Percentiles rank a stretch among this genome's conserved stretches.
phyloP scores from a whole-genome alignment of 2,888 invertebrate genomes.

The Amphiduros pacificus region DNA sequence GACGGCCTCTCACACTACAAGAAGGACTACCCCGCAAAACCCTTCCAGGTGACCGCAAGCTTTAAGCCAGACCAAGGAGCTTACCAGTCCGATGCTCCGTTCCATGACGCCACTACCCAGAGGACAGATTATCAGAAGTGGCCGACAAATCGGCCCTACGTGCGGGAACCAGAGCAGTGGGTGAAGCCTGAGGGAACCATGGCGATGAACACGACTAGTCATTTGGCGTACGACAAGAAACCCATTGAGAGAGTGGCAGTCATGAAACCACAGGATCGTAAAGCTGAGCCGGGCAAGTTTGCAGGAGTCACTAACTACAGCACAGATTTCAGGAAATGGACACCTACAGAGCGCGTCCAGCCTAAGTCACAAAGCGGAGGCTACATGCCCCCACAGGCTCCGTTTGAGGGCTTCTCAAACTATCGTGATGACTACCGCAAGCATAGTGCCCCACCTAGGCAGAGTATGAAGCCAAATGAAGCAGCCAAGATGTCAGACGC shows the following conservation, averaged over 20 bases:
- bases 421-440: slow-evolving; percentile 50
- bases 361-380: slow-evolving; percentile 7
- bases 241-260: slow-evolving; percentile 37
- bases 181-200: slow-evolving; percentile 45
- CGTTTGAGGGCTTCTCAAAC: slow-evolving; percentile 54
- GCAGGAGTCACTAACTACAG: slow-evolving; percentile 52
- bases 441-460: slow-evolving; percentile 42
- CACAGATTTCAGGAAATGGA: slow-evolving; percentile 38
- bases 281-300: slow-evolving; percentile 33
- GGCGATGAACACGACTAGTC: slow-evolving; percentile 50
- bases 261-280: slow-evolving; percentile 19
- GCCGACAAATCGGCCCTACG: slow-evolving; percentile 36
- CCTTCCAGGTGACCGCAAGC: slow-evolving; percentile 36
- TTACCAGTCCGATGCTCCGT: slow-evolving; percentile 52
- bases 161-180: slow-evolving; percentile 39
- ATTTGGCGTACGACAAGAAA: slow-evolving; percentile 42
- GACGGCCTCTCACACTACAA: slow-evolving; percentile 52
- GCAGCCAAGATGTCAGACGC: slow-evolving; percentile 43
- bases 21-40: slow-evolving; percentile 39
- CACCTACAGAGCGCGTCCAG: slow-evolving; percentile 32
- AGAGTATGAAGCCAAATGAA: slow-evolving; percentile 50
- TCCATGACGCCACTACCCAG: slow-evolving; percentile 55
- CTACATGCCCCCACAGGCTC: slow-evolving; percentile 42
- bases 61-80: slow-evolving; percentile 52
- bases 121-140: slow-evolving; percentile 30